Base-by-base conservation (phyloP, 1,140 invertebrate species). In the Stegodyphus dumicola region DNA sequence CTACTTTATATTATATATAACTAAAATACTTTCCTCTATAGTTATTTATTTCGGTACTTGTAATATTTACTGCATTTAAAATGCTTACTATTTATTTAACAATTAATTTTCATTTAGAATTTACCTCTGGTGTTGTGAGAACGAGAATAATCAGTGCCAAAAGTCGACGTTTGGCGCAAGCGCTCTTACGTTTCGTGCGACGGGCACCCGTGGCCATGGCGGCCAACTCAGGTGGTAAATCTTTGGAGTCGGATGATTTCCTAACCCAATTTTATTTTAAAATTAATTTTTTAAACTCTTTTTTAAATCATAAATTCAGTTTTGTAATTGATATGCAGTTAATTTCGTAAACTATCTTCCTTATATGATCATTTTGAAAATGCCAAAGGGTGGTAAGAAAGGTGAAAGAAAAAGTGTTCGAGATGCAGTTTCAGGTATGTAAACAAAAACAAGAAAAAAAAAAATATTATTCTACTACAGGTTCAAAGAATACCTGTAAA, bases 141-240 rank as follows among this genome's bases (percentile, higher is more conserved):
- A 67, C 5, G 18, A 67, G 18, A 11, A 6, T 6, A 17, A 6
- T 9, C 9, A 64, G 33, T 33, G 60, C 5, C 0, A 64, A n/a
- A 13, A 17, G 18, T n/a, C 7, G 66, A 17, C 9, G 3, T 56
- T 83, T 18, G 17, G 81, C 81, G 81, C 81, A 76, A 56, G 81
- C 81, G 81, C 64, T 18, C 2, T 54, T 9, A 54, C 67, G 7
- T 49, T 73, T 11, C 18, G 80, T 65, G 80, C 69, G 7, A 60
- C 52, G 11, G 49, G 80, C 81, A 76, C 81, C 65, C 77, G 81
- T 69, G 81, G 81, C 81, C 81, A 85, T 85, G 81, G 81, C 48
- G 81, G 81, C 81, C 81, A 18, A 33, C 48, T 54, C 81, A 69
- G 81, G 81, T 85, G 81, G 74, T 85, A 73, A 74, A 18, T 49